Evolutionary conservation across 1,140 invertebrate species (phyloP).

Genomic region (Lepidurus arcticus): DNA sequence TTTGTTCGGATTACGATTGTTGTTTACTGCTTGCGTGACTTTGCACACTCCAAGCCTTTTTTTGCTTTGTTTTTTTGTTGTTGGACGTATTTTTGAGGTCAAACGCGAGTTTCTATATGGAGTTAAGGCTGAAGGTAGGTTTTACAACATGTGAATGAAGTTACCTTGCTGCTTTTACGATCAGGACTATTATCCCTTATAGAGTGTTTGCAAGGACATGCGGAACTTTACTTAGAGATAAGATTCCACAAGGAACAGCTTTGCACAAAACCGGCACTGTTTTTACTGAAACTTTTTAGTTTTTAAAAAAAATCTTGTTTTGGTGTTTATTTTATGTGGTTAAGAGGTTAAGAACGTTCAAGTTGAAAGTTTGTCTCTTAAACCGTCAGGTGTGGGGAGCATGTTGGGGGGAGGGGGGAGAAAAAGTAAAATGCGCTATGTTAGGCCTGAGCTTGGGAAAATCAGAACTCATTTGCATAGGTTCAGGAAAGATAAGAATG

Average conservation of each 20-base stretch:
- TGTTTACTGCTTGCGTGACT: slow-evolving; percentile 21
- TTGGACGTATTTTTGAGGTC: background rate
- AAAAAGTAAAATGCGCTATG: background rate
- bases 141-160: slow-evolving; percentile 19
- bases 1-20: background rate
- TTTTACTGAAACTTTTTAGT: background rate
- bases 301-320: background rate
- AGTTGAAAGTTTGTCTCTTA: no score
- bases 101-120: background rate
- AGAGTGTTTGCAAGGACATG: slow-evolving; percentile 9
- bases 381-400: background rate
- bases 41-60: background rate
- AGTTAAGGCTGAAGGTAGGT: background rate
- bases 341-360: no score
- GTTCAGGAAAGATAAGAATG: slow-evolving; percentile 9
- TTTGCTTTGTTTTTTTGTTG: background rate
- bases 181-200: background rate
- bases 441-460: background rate
- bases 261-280: background rate
- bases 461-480: slow-evolving; percentile 22
- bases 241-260: background rate
- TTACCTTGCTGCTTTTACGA: slow-evolving; percentile 4
- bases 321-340: no score
- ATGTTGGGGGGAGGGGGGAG: background rate
- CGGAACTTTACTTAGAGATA: background rate